These are phyloP conservation scores for Pongo abelii DNA, from an alignment of 2,113 vertebrate species.

Conservation along the genomic window DNA sequence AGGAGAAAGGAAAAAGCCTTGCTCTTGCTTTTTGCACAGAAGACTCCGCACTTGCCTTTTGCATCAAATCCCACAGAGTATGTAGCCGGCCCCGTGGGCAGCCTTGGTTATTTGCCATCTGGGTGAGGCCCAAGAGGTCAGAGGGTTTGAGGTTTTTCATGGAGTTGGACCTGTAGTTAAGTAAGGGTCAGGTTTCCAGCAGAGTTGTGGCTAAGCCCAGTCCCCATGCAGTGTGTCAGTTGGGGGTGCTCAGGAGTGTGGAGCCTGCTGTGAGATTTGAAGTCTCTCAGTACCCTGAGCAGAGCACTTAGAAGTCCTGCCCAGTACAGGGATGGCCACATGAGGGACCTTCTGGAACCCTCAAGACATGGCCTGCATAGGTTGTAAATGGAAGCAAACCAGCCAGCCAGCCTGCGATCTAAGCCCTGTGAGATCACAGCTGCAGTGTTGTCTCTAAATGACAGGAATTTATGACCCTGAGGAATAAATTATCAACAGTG, in stretches of 20 bases:
- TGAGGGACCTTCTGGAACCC: background rate
- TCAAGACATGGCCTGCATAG: background rate
- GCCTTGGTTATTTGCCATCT: background rate
- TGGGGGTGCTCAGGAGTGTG: background rate
- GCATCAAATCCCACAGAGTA: fast-evolving
- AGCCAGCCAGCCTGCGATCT: background rate
- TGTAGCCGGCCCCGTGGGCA: background rate
- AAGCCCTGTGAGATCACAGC: background rate
- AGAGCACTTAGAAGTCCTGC: background rate
- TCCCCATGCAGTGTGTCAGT: background rate
- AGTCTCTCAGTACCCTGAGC: background rate
- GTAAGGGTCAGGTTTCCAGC: background rate
- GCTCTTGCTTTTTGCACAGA: background rate
- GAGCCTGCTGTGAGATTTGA: background rate
- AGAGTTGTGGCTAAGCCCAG: background rate
- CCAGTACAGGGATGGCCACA: background rate
- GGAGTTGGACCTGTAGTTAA: background rate
- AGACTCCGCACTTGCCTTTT: background rate
- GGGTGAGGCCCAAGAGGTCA: background rate
- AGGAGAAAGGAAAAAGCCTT: background rate
- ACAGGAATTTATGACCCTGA: background rate
- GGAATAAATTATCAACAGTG: background rate
- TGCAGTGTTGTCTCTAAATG: background rate
- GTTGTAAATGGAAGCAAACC: background rate
- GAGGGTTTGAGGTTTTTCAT: background rate